Base-by-base conservation (phyloP, 2,888 invertebrate species). In the Tortricodes alternella region DNA sequence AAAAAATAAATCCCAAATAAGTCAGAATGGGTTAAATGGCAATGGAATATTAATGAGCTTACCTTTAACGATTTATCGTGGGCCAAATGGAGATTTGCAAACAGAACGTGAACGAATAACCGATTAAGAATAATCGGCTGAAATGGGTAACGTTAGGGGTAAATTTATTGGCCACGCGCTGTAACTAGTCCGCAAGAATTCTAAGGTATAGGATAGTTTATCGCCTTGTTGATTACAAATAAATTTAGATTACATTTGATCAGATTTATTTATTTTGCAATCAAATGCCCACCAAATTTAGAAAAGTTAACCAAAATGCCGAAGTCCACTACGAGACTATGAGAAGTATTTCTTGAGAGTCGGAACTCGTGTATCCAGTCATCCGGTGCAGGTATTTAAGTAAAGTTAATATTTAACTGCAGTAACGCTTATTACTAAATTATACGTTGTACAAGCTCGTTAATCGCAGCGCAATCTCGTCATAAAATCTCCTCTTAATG, bases 1-100 rank as follows among this genome's bases (percentile, higher is more conserved):
- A 32, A 34, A 46, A 46, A 23, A 32, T 18, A 27, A 21, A 13
- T 41, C 35, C 46, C 48, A 53, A 50, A 46, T 46, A 39, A 27
- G 24, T 61, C 49, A 35, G 52, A 38, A 46, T 41, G 39, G 18
- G 41, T 49, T 46, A 39, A 49, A 18, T 23, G 24, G 64, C 66
- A 63, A 65, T 66, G 49, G 64, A 65, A 65, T 70, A 68, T 70
- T 71, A 73, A 79, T 71, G 71, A 73, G 71, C 65, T 73, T 71
- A 74, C 70, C 63, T 66, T 65, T 63, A 55, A 60, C 63, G 70
- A 80, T 78, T 77, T 77, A 77, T 76, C 70, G 74, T 65, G 55
- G 39, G 61, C 46, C 46, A 53, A 63, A 71, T 72, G 66, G 58
- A 68, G 67, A 76, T 74, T 74, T 70, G 63, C 64, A 65, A 64